These are phyloP conservation scores for Apamea anceps DNA, from an alignment of 2,888 invertebrate genomes.

Conservation along the genomic window DNA sequence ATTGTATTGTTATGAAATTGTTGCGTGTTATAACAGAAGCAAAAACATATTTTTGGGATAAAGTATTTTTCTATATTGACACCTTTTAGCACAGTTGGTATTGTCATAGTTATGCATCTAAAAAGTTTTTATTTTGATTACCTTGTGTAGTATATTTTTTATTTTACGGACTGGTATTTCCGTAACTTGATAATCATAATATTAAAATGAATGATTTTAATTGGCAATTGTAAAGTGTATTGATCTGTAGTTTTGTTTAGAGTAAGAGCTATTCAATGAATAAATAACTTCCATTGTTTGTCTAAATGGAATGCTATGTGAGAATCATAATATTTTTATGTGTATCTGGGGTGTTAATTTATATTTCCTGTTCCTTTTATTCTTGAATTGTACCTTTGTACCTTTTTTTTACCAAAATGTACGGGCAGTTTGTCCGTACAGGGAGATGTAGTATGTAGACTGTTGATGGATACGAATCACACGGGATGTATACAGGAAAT, in stretches of 20 bases:
- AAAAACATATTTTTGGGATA: not conserved
- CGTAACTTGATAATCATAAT: not conserved
- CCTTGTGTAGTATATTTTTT: not conserved
- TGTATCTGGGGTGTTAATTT: too few relatives aligned
- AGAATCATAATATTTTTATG: not conserved
- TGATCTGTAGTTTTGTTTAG: not conserved
- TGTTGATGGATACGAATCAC: too few relatives aligned
- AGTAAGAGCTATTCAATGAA: not conserved
- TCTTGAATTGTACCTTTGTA: not conserved
- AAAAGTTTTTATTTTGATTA: not conserved
- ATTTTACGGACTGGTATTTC: not conserved
- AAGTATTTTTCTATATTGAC: not conserved
- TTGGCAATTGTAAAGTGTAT: not conserved
- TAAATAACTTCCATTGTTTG: constrained; percentile 16
- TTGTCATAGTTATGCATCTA: not conserved
- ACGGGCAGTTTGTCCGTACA: too few relatives aligned
- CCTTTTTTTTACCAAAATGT: too few relatives aligned
- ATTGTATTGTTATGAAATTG: constrained; percentile 11
- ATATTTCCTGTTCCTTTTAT: not conserved
- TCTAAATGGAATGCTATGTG: not conserved
- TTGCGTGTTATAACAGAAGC: not conserved
- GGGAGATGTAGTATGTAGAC: too few relatives aligned
- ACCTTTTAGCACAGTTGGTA: too few relatives aligned
- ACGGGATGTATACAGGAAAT: too few relatives aligned
- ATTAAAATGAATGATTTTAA: not conserved